Percentiles rank a stretch among this genome's conserved stretches.
Evolutionary conservation across 2,113 vertebrate genomes (phyloP).

Genomic region (Larimichthys crocea): DNA sequence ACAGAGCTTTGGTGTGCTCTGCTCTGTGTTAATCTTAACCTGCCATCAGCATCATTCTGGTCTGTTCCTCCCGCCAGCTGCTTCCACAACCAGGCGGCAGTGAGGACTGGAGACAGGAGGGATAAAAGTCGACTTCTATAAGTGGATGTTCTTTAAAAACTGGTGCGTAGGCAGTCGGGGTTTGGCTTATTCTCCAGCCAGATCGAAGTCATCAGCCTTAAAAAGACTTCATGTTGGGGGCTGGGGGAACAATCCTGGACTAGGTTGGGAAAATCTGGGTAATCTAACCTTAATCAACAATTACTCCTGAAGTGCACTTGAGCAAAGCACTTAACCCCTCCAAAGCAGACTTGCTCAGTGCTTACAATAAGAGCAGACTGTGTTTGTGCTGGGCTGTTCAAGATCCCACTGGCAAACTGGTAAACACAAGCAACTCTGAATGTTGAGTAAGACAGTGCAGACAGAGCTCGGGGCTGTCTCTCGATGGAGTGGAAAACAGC

Average conservation of each 20-base stretch:
- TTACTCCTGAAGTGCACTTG: conserved; percentile 11
- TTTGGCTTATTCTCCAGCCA: conserved; percentile 11
- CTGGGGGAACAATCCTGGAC: neutral
- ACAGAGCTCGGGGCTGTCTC: conserved; percentile 4
- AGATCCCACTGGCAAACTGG: conserved; percentile 13
- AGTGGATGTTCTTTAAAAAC: conserved; percentile 31
- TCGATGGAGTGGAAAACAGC: conserved; percentile 17
- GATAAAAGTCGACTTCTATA: conserved; percentile 4
- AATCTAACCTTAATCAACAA: conserved; percentile 29
- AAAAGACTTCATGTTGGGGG: conserved; percentile 5
- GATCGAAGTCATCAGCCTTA: neutral
- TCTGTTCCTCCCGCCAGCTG: conserved; percentile 48
- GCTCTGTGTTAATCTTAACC: conserved; percentile 57
- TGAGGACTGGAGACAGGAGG: conserved; percentile 29
- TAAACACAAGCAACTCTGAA: conserved; percentile 33
- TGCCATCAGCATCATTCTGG: conserved; percentile 56
- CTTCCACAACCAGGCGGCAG: conserved; percentile 28
- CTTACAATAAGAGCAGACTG: conserved; percentile 16
- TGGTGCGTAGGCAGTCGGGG: neutral
- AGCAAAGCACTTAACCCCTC: conserved; percentile 18
- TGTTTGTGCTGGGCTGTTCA: neutral
- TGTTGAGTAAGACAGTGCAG: conserved; percentile 1
- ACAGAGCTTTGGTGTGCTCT: conserved; percentile 39
- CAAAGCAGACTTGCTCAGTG: neutral
- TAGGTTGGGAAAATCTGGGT: conserved; percentile 21